Conservation (phyloP, 2,113 vertebrate species). For the Osmerus eperlanus region DNA sequence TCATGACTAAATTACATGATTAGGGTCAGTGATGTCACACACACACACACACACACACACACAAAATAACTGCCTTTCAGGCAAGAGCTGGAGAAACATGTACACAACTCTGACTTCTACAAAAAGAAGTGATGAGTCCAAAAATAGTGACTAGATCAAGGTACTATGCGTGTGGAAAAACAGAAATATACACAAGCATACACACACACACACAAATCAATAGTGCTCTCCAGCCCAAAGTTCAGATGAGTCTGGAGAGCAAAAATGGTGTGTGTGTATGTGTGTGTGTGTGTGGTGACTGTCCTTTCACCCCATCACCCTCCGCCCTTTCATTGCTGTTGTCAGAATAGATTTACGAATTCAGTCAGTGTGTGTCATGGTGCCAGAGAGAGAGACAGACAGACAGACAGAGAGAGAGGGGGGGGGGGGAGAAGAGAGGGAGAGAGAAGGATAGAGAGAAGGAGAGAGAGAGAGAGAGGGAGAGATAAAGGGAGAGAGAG, state of each 20-base stretch:
- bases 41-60: too few relatives aligned
- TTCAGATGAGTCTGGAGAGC: slow-evolving; percentile 19
- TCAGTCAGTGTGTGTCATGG: slow-evolving; percentile 24
- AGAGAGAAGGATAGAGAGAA: neutral
- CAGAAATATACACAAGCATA: too few relatives aligned
- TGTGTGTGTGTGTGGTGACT: slow-evolving; percentile 27
- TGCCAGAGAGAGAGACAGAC: neutral
- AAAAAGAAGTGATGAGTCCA: neutral
- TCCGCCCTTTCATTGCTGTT: slow-evolving; percentile 53
- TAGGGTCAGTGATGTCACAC: too few relatives aligned
- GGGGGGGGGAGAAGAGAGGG: neutral
- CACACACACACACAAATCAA: slow-evolving; percentile 11
- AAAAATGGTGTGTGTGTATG: slow-evolving; percentile 6
- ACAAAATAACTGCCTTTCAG: too few relatives aligned
- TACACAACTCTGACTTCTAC: too few relatives aligned
- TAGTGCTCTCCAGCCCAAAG: slow-evolving; percentile 18
- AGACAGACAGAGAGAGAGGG: neutral
- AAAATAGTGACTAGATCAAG: too few relatives aligned
- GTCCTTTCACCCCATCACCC: slow-evolving; percentile 62
- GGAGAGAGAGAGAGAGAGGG: neutral
- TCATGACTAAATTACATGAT: too few relatives aligned
- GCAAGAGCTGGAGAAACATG: too few relatives aligned
- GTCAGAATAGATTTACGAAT: slow-evolving; percentile 76
- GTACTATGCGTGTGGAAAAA: too few relatives aligned
- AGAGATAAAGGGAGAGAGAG: neutral